Evolutionary conservation across 2,888 invertebrate species (phyloP), one percentile per base, ranked within the genome.

Genomic region (Tetragnatha montana): DNA sequence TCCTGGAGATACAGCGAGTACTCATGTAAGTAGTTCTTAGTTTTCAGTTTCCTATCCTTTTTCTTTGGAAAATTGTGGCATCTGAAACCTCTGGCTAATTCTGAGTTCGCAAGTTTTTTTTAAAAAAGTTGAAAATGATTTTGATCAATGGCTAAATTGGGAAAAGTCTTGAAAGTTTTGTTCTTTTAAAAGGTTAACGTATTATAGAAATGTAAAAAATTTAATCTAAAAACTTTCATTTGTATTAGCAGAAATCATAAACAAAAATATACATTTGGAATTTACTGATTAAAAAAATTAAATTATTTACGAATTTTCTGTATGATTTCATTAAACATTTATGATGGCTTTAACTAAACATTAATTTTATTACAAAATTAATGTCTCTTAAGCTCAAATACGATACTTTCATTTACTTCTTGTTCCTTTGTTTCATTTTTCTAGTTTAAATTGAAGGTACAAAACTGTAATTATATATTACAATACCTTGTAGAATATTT

Each of bases 1-100:
- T 10, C 60, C 76, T 82, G 87, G 76, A 19, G 60, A 70, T 78
- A 17, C n/a, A 69, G 69, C 82, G 82, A 73, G 78, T 81, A 71
- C 50, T 82, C 78, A 82, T 82, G 88, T 88, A 88, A 88, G 88
- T 88, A 88, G 60, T 49, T 68, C 81, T 82, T n/a, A 75, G 47
- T 70, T 35, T 35, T 49, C 49, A 81, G 71, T 71, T 70, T 49
- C 50, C 70, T 71, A 71, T 49, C 49, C 69, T 60, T 79, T 21
- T 49, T 76, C 47, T 49, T 12, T n/a, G 49, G 35, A 76, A 19
- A 49, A n/a, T 21, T 35, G 35, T 73, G 19, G n/a, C 17, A 76
- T 8, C 35, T 22, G 17, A 76, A 76, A 76, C 0, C 21, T 0
- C n/a, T 17, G 14, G n/a, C 68, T 14, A 68, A 68, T 68, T 68